phyloP scores from a whole-genome alignment of 2,113 vertebrate species.

The Sula dactylatra region DNA sequence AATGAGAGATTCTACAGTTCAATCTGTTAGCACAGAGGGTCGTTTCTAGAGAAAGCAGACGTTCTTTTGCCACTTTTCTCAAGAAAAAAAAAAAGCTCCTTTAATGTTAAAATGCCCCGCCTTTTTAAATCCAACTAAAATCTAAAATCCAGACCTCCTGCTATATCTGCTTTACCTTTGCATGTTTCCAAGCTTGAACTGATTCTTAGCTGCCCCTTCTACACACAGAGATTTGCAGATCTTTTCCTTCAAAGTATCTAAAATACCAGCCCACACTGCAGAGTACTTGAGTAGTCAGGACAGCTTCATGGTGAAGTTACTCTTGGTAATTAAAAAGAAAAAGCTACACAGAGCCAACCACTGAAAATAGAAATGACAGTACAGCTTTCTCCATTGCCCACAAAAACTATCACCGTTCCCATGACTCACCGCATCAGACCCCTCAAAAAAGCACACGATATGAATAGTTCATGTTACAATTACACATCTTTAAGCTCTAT shows the following conservation, averaged over 20 bases:
- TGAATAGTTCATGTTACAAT: not conserved
- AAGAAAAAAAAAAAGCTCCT: not conserved
- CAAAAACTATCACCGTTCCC: not conserved
- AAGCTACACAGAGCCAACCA: not conserved
- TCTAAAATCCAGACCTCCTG: not conserved
- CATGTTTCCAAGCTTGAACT: not conserved
- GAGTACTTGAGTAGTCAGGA: not conserved
- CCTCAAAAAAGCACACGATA: not conserved
- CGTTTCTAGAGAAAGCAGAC: not conserved
- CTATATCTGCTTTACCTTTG: not conserved
- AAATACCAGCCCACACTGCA: not conserved
- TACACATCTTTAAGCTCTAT: not conserved
- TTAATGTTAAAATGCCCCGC: not conserved
- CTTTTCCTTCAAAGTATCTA: not conserved
- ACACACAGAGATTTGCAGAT: not conserved
- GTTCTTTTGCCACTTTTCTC: not conserved
- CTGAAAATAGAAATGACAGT: not conserved
- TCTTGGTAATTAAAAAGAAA: not conserved
- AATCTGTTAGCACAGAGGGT: not conserved
- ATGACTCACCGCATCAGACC: not conserved
- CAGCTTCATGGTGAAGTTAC: not conserved
- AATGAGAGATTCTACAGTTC: not conserved
- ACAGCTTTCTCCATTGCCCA: not conserved
- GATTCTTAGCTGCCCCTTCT: not conserved
- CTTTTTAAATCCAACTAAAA: not conserved